A percentile compares a stretch with the other conserved stretches of the same genome.
These are phyloP conservation scores for Phalacrocorax brasilianus DNA, from an alignment of 2,113 vertebrate genomes.

Conservation along the genomic window DNA sequence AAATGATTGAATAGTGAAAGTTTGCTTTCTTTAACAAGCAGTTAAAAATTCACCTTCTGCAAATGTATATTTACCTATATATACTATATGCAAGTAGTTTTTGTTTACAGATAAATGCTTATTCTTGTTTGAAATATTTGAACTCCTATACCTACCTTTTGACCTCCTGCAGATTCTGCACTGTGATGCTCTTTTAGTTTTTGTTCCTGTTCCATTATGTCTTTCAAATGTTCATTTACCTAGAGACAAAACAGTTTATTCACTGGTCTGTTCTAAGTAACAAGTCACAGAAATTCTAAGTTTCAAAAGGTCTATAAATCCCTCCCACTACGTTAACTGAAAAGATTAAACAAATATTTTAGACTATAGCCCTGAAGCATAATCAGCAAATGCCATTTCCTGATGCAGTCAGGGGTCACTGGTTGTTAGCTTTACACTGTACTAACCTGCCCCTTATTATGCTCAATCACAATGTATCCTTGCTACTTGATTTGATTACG, in stretches of 20 bases:
- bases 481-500: not conserved
- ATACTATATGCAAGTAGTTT: not conserved
- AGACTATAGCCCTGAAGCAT: not conserved
- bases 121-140: not conserved
- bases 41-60: not conserved
- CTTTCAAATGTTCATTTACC: slow-evolving; percentile 95
- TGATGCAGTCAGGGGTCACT: not conserved
- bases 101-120: not conserved
- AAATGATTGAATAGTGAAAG: not conserved
- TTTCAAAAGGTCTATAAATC: not conserved
- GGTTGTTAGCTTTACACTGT: not conserved
- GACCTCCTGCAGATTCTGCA: slow-evolving; percentile 82
- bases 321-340: not conserved
- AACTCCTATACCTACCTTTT: slow-evolving; percentile 79
- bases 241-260: slow-evolving; percentile 56
- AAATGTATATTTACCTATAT: not conserved
- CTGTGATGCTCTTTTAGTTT: slow-evolving; percentile 83
- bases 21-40: not conserved
- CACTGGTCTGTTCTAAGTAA: not conserved
- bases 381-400: not conserved
- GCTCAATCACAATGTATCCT: not conserved
- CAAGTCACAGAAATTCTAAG: not conserved
- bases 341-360: not conserved
- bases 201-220: slow-evolving; percentile 88
- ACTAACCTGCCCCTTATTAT: not conserved